These are phyloP conservation scores for Notothenia rossii DNA, from an alignment of 2,113 vertebrate species.

Conservation along the genomic window DNA sequence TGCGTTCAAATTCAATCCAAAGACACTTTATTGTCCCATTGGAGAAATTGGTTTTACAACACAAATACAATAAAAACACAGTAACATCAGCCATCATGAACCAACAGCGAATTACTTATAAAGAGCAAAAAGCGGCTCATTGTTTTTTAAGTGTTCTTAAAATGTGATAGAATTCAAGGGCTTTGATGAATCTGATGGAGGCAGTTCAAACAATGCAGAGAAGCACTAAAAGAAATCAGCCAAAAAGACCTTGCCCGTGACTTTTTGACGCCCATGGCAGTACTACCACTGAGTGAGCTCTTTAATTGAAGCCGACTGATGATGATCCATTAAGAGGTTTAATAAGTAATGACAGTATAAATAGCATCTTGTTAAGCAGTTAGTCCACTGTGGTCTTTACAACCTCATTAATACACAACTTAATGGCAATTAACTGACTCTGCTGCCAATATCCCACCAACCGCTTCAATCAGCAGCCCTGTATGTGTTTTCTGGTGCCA, in stretches of 20 bases:
- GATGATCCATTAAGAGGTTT: constrained; percentile 70
- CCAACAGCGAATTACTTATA: constrained; percentile 10
- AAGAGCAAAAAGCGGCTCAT: constrained; percentile 16
- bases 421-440: constrained; percentile 73
- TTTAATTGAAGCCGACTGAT: constrained; percentile 62
- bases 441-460: constrained; percentile 63
- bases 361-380: constrained; percentile 76
- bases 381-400: constrained; percentile 72
- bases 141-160: constrained; percentile 16
- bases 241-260: constrained; percentile 11
- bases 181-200: constrained; percentile 29
- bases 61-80: constrained; percentile 23
- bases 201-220: constrained; percentile 7
- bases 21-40: constrained; percentile 35
- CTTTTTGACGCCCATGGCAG: neutral
- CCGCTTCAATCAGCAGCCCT: constrained; percentile 57
- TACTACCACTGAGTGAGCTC: constrained; percentile 28
- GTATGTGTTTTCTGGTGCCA: constrained; percentile 14
- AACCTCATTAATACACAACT: constrained; percentile 74
- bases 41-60: constrained; percentile 31
- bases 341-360: constrained; percentile 74
- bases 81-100: constrained; percentile 13
- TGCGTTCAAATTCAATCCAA: constrained; percentile 1
- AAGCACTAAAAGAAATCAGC: constrained; percentile 26
- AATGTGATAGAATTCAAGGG: constrained; percentile 2